Percentiles rank a stretch among this genome's conserved stretches.
phyloP scores from a whole-genome alignment of 2,888 invertebrate species.

The Diachrysia chrysitis region DNA sequence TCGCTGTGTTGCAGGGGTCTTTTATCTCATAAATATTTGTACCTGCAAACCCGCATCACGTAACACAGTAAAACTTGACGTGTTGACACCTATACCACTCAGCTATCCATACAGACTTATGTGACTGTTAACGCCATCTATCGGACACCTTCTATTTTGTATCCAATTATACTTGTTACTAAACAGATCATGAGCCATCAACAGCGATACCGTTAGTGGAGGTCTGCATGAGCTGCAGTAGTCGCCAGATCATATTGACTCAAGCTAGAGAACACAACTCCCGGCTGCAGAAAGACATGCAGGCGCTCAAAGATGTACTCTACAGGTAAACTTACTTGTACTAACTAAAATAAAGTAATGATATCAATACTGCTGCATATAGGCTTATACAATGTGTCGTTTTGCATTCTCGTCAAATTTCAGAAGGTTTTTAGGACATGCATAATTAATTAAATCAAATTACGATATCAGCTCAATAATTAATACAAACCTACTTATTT shows the following conservation, averaged over 20 bases:
- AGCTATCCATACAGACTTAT: too few species aligned
- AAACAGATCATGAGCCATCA: conserved; percentile 39
- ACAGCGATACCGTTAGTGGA: conserved; percentile 80
- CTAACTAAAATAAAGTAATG: not conserved
- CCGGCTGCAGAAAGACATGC: conserved; percentile 91
- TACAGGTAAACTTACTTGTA: conserved; percentile 85
- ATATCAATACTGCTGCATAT: not conserved
- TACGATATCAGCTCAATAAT: too few species aligned
- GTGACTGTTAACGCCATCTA: conserved; percentile 1
- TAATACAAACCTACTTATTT: too few species aligned
- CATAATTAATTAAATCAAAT: too few species aligned
- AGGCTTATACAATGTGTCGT: too few species aligned
- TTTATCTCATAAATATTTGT: too few species aligned
- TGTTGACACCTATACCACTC: not conserved
- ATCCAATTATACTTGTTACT: too few species aligned
- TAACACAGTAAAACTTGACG: too few species aligned
- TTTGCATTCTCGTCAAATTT: too few species aligned
- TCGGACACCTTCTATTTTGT: not conserved
- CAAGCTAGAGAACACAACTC: conserved; percentile 88
- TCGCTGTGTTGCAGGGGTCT: too few species aligned
- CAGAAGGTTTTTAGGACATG: too few species aligned
- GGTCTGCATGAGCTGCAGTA: conserved; percentile 86
- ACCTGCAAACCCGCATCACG: too few species aligned
- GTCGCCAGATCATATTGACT: conserved; percentile 84
- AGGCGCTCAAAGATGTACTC: conserved; percentile 93